A percentile compares a stretch with the other conserved stretches of the same genome.
Evolutionary conservation across 2,888 invertebrate genomes (phyloP).

Genomic region (Criorhina ranunculi): DNA sequence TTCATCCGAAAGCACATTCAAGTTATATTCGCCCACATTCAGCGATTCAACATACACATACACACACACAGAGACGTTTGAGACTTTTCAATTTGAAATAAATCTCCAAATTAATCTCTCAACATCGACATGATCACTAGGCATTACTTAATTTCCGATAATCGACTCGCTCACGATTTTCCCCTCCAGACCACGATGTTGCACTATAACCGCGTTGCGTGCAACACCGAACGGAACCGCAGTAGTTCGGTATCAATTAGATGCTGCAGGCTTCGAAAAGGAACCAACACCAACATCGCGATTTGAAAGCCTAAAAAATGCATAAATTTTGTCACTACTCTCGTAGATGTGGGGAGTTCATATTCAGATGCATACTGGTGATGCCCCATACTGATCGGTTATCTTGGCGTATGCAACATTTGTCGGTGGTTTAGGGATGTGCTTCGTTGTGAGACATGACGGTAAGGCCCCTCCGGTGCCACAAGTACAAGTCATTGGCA

Average conservation of each 20-base stretch:
- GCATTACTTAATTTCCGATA: slow-evolving; percentile 69
- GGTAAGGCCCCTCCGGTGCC: slow-evolving; percentile 17
- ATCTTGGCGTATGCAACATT: slow-evolving; percentile 46
- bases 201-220: slow-evolving; percentile 74
- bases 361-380: slow-evolving; percentile 56
- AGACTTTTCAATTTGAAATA: slow-evolving; percentile 32
- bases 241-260: slow-evolving; percentile 68
- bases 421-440: slow-evolving; percentile 6
- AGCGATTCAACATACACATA: background rate
- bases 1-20: slow-evolving; percentile 3
- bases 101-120: slow-evolving; percentile 61
- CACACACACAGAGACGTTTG: background rate
- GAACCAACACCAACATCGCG: slow-evolving; percentile 4
- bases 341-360: slow-evolving; percentile 40
- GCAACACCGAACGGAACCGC: slow-evolving; percentile 48
- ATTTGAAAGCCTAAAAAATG: slow-evolving; percentile 43
- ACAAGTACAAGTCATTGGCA: slow-evolving; percentile 55
- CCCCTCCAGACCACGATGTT: slow-evolving; percentile 68
- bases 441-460: background rate
- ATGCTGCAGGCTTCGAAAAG: slow-evolving; percentile 47
- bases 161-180: slow-evolving; percentile 69
- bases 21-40: slow-evolving; percentile 46
- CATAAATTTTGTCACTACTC: slow-evolving; percentile 69
- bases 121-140: slow-evolving; percentile 62
- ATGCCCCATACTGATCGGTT: slow-evolving; percentile 46